These are phyloP conservation scores for Toxostoma redivivum DNA, from an alignment of 2,113 vertebrate genomes.

Conservation along the genomic window DNA sequence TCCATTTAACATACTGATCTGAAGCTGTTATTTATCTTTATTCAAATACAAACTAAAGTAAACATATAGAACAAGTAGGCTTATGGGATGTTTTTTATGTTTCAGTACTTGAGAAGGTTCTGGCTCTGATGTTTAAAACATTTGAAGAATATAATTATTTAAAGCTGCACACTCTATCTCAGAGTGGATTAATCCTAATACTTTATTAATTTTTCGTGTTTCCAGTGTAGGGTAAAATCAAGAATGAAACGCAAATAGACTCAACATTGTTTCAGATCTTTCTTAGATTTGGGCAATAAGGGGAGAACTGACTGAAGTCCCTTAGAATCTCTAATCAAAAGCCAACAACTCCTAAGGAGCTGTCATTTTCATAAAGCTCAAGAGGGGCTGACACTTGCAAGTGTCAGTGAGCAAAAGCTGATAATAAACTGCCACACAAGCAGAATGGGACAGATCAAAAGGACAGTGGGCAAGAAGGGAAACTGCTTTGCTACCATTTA, in stretches of 20 bases:
- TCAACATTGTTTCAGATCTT: neutral
- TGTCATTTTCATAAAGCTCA: neutral
- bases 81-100: neutral
- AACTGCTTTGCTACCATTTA: neutral
- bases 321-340: neutral
- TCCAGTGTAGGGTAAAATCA: neutral
- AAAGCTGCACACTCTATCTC: neutral
- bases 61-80: neutral
- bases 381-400: rapidly evolving
- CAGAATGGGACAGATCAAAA: neutral
- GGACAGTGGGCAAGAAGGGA: neutral
- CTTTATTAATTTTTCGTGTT: neutral
- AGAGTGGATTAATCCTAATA: neutral
- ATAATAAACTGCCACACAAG: neutral
- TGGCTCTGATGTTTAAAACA: neutral
- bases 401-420: neutral
- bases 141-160: neutral
- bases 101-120: neutral
- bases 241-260: neutral
- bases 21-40: neutral
- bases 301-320: neutral
- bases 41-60: neutral
- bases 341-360: neutral
- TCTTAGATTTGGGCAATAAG: neutral
- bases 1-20: neutral